Evolutionary conservation across 2,113 vertebrate species (phyloP).

Genomic region (Alligator sinensis): DNA sequence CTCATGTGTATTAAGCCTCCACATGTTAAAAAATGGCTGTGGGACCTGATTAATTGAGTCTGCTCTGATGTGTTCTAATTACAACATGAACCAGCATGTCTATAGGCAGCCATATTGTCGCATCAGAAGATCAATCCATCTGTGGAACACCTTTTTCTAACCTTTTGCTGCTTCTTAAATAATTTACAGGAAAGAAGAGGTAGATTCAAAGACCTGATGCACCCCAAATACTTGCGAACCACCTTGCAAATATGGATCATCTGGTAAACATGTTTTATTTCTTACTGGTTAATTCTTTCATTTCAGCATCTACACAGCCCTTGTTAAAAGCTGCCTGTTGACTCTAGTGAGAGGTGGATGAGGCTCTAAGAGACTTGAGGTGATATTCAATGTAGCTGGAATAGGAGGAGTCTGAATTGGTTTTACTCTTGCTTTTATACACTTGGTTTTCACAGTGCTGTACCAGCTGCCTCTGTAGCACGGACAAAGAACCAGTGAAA

Average conservation of each 20-base stretch:
- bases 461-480: background rate
- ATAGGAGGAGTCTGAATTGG: rapidly evolving
- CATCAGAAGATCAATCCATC: rapidly evolving
- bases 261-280: constrained; percentile 82
- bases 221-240: constrained; percentile 84
- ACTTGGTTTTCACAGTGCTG: background rate
- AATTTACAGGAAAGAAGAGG: constrained; percentile 83
- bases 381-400: background rate
- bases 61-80: too few relatives aligned
- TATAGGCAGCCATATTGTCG: background rate
- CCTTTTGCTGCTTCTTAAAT: background rate
- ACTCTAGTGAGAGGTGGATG: rapidly evolving
- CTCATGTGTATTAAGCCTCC: too few relatives aligned
- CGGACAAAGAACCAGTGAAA: background rate
- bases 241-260: constrained; percentile 92
- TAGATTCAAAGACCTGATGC: constrained; percentile 85
- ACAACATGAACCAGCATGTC: too few relatives aligned
- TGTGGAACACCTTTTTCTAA: background rate
- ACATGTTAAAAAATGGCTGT: too few relatives aligned
- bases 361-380: background rate
- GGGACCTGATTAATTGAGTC: too few relatives aligned
- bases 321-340: background rate
- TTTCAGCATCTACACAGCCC: rapidly evolving
- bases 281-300: background rate
- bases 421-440: background rate